Conservation (phyloP, 2,797 vertebrate species). For the Phataginus tricuspis region DNA sequence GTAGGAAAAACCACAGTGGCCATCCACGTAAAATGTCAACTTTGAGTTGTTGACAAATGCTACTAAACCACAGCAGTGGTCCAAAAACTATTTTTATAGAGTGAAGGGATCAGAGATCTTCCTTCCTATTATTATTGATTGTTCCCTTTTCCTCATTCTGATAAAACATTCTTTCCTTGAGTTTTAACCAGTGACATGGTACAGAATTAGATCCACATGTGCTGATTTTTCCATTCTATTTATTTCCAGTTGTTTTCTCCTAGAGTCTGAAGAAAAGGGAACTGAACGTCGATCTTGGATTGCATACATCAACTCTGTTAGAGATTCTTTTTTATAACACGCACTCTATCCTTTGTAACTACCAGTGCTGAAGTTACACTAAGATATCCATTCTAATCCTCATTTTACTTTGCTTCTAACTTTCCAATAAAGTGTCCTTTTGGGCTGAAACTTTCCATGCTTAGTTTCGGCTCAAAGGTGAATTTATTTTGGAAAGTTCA, state of each 20-base stretch:
- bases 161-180: constrained; percentile 72
- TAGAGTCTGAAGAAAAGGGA: constrained; percentile 45
- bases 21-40: not conserved
- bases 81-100: not conserved
- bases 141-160: constrained; percentile 44
- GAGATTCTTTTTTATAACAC: constrained; percentile 64
- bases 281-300: constrained; percentile 42
- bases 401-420: constrained; percentile 63
- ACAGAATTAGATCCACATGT: constrained; percentile 77
- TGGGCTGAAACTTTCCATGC: constrained; percentile 74
- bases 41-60: not conserved
- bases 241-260: constrained; percentile 55
- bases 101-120: constrained; percentile 38
- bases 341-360: not conserved
- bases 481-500: constrained; percentile 83
- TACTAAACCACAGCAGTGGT: not conserved
- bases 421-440: constrained; percentile 67
- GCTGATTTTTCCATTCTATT: constrained; percentile 69
- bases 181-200: constrained; percentile 61
- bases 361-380: constrained; percentile 29
- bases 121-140: constrained; percentile 11
- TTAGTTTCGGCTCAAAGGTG: constrained; percentile 74
- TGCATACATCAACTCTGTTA: constrained; percentile 29
- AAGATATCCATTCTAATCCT: constrained; percentile 52
- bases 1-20: constrained; percentile 25